Base-by-base conservation (phyloP, 2,888 invertebrate genomes). In the Dexiosoma caninum region DNA sequence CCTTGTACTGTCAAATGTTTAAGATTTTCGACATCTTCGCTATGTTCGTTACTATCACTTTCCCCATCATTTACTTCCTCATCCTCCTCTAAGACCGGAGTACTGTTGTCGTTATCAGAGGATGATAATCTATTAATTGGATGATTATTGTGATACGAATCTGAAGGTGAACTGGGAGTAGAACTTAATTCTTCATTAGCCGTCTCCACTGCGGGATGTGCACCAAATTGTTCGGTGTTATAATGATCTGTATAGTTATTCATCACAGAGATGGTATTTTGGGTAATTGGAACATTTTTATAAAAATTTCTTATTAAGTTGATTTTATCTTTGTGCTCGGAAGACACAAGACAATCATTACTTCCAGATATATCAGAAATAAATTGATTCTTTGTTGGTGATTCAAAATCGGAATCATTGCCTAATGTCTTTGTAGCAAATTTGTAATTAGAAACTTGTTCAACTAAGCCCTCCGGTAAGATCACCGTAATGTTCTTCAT, bases 401-500 rank as follows among this genome's bases (percentile, higher is more conserved):
- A 14, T 12, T 62, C 62, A 19, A 81, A 32, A 30, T 84, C 83
- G 2, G 83, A 80, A 9, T 83, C 84, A 44, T 83, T 84, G 19
- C 66, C 55, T 2, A 81, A 53, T 1, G 69, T 81, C 42, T 70
- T 30, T 19, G 55, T 59, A 0, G 67, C 40, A 32, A 75, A 42
- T 19, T 83, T 79, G 53, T 83, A 82, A 55, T 80, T 81, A 12
- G 85, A 82, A 53, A 83, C 83, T 37, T 84, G 83, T 67, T 85
- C 86, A 7, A 83, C 84, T 37, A 88, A 74, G 10, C 86, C 86
- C 9, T 84, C 84, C 2, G 88, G 88, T 16, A 88, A 78, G 21
- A 84, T 83, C 1, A 85, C 83, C n/a, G 85, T 83, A 62, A 87
- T 87, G 62, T 85, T 85, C 66, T 87, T 86, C 87, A 87, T 87